Base-by-base conservation (phyloP, 1,140 invertebrate species). In the Papilio dardanus region DNA sequence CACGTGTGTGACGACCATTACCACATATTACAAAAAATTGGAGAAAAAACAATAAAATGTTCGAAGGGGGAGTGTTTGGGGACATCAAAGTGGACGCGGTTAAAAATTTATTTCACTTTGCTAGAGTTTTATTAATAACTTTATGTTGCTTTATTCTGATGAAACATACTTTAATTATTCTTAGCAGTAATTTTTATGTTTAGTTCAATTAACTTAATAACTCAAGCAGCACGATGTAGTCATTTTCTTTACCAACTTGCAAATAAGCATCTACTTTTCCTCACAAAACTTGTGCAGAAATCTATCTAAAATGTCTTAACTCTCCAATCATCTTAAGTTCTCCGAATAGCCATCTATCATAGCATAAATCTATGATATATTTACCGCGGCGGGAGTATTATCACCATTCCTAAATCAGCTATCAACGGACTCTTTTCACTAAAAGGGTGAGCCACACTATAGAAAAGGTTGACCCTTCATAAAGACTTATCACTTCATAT, bases 401-500 rank as follows among this genome's bases (percentile, higher is more conserved):
- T 93, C 92, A 86, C 89, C 76, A 89, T 89, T 92, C 89, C 88
- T 93, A 92, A 91, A 93, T 93, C 92, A 93, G 90, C 92, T 92
- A 93, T 93, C 92, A 93, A 92, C 91, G 87, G 84, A 92, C 92
- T 92, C 92, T 92, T 93, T 93, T 93, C 92, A 93, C 92, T 93
- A 92, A 93, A 93, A 93, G 92, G 92, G 92, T 93, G 87, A 91
- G 83, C 83, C 84, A 81, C 85, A 89, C 89, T 89, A 92, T 92
- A 92, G 91, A 93, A 93, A 93, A 90, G 92, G 92, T 92, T 93
- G 92, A 93, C 92, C 92, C 92, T 89, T 93, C 92, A 93, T 93
- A 93, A 93, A 93, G 92, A 93, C 92, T 92, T 93, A 93, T 93
- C 90, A 92, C 91, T 89, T 92, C 90, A 90, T 92, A 92, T 91